Base-by-base conservation (phyloP, 2,888 invertebrate genomes). In the Diachrysia chrysitis region DNA sequence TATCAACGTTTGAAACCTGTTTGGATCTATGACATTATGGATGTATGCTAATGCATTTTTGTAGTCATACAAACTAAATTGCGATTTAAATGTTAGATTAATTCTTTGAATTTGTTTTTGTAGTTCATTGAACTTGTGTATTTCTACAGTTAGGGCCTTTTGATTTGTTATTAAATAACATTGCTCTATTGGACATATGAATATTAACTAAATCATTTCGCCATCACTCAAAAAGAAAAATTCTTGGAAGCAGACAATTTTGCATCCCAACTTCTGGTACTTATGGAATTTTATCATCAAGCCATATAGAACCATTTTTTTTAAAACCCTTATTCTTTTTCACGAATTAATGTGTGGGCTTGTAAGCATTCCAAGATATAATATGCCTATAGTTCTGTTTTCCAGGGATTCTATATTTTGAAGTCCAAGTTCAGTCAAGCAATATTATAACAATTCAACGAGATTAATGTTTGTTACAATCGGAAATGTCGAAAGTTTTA, bases 11-110 rank as follows among this genome's bases (percentile, higher is more conserved):
- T 46, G n/a, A 10, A 63, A 68, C 48, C 63, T 61, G 74, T 60
- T 59, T 58, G 57, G 9, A 35, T 59, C 60, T 64, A 61, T 63
- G 60, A 67, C 46, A 58, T 57, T 65, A 67, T 62, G 75, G 63
- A 71, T 67, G 63, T 63, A 75, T 79, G 76, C 61, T 67, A 74
- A 79, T 79, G 21, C 51, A 32, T 19, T 78, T 62, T 75, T 62
- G 64, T 37, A 51, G 17, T 67, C 68, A 68, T n/a, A 53, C 53
- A 46, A 54, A 37, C 21, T 48, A 10, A 48, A 25, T 37, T 76
- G 46, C 64, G 74, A 78, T 75, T 73, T 69, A 75, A 64, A 73
- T 64, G 25, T 48, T 19, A 67, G 57, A 73, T 68, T 68, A 64
- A 73, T 73, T 67, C 25, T 57, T 51, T 46, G 68, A 61, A 61